Percentiles rank a stretch among this genome's conserved stretches.
phyloP scores from a whole-genome alignment of 2,113 vertebrate genomes.

The Perca fluviatilis region DNA sequence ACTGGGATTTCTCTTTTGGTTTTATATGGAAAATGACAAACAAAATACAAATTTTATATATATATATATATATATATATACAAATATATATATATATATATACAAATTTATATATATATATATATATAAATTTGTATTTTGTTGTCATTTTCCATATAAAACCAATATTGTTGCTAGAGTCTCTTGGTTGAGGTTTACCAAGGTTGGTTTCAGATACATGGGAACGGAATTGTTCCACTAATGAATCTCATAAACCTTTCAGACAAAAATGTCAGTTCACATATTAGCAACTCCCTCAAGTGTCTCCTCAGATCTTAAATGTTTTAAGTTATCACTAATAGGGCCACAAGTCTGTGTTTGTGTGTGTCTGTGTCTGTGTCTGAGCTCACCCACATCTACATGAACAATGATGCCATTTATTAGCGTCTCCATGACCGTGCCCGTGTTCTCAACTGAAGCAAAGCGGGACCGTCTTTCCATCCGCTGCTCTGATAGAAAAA shows the following conservation, averaged over 20 bases:
- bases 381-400: slow-evolving; percentile 48
- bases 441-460: slow-evolving; percentile 79
- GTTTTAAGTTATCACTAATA: slow-evolving; percentile 80
- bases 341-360: slow-evolving; percentile 47
- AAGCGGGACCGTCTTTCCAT: slow-evolving; percentile 76
- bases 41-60: too few relatives aligned
- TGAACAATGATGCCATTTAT: slow-evolving; percentile 76
- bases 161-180: slow-evolving; percentile 17
- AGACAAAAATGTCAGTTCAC: slow-evolving; percentile 69
- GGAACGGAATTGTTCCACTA: slow-evolving; percentile 41
- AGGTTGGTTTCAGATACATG: slow-evolving; percentile 48
- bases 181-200: slow-evolving; percentile 35
- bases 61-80: too few relatives aligned
- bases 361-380: slow-evolving; percentile 36
- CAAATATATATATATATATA: too few relatives aligned
- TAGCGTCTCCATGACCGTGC: slow-evolving; percentile 70
- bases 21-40: too few relatives aligned
- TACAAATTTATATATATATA: too few relatives aligned
- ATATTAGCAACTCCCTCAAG: slow-evolving; percentile 68
- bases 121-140: too few relatives aligned
- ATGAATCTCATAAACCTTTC: slow-evolving; percentile 68
- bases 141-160: background rate
- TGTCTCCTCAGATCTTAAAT: slow-evolving; percentile 67
- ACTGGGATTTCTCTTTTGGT: too few relatives aligned
- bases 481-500: slow-evolving; percentile 78